Evolutionary conservation across 2,113 vertebrate genomes (phyloP).

Genomic region (Colius striatus): DNA sequence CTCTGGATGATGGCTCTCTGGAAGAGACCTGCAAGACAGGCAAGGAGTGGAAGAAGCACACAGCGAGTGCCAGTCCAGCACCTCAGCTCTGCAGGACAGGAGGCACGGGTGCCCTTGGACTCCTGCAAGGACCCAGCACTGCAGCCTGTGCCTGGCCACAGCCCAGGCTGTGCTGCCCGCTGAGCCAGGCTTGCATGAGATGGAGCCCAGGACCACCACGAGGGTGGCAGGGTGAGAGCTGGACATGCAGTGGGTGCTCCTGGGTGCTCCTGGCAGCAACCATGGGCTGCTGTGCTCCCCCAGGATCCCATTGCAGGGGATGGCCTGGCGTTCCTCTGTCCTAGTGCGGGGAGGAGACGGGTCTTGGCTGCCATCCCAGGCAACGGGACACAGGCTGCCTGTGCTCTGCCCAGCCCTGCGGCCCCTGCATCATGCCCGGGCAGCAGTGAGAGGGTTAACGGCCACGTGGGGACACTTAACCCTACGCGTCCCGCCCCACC

Average conservation of each 20-base stretch:
- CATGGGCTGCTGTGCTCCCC: not conserved
- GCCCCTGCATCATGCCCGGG: not conserved
- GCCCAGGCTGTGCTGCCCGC: not conserved
- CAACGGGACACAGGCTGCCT: too few relatives aligned
- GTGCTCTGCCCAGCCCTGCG: too few relatives aligned
- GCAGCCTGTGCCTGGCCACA: not conserved
- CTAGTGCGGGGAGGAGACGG: accelerated
- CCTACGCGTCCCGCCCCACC: slow-evolving; percentile 27
- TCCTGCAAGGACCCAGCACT: not conserved
- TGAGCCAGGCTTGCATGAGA: accelerated
- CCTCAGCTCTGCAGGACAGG: not conserved
- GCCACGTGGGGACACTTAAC: slow-evolving; percentile 47
- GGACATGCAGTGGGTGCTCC: not conserved
- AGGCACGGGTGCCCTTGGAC: not conserved
- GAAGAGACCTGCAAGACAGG: slow-evolving; percentile 88
- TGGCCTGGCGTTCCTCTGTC: not conserved
- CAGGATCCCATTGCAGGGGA: not conserved
- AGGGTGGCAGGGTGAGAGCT: not conserved
- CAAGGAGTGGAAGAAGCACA: not conserved
- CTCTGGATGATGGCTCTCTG: slow-evolving; percentile 99
- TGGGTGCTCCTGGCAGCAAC: not conserved
- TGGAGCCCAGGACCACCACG: not conserved
- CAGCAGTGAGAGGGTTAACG: slow-evolving; percentile 42
- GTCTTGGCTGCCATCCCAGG: not conserved
- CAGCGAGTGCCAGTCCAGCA: accelerated